Base-by-base conservation (phyloP, 2,888 invertebrate species). In the Lypha dubia region DNA sequence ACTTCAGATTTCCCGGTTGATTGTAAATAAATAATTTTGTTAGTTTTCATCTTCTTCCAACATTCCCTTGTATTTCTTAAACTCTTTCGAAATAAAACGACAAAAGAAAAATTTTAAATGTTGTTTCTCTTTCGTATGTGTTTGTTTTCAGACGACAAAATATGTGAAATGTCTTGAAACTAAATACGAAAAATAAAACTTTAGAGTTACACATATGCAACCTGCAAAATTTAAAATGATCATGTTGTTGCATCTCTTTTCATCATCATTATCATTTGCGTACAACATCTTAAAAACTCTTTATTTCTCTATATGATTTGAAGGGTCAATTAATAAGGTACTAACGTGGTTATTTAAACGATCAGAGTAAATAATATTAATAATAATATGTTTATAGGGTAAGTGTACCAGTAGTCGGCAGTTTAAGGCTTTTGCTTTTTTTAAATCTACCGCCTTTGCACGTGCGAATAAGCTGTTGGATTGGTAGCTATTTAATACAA, bases 201-300 rank as follows among this genome's bases (percentile, higher is more conserved):
- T 62, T n/a, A 74, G 67, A 67, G 46, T 63, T 60, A 53, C 15
- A 41, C 32, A 74, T 2, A 20, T 24, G 20, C 53, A 32, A 81
- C 28, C n/a, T n/a, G 17, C 49, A 41, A 17, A 51, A 74, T 35
- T 3, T 53, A 32, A 68, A 77, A 73, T 62, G 67, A 77, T 77
- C 68, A 44, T 35, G 60, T 17, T 80, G 53, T 53, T 35, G 58
- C 68, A 46, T 68, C 74, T 77, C 76, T 82, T 28, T 28, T 82
- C 76, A 76, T 76, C 71, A 82, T 49, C 77, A 83, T 67, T 77
- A 77, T 71, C 73, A 77, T 77, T 53, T 77, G 53, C 44, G 71
- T 53, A 53, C 28, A 75, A 53, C 38, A 53, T 51, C 53, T 77
- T 77, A 73, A 83, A 76, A 77, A 62, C 77, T 65, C 65, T 73